Evolutionary conservation across 2,797 vertebrate species (phyloP).

Genomic region (Rhabdophis nuchalis): DNA sequence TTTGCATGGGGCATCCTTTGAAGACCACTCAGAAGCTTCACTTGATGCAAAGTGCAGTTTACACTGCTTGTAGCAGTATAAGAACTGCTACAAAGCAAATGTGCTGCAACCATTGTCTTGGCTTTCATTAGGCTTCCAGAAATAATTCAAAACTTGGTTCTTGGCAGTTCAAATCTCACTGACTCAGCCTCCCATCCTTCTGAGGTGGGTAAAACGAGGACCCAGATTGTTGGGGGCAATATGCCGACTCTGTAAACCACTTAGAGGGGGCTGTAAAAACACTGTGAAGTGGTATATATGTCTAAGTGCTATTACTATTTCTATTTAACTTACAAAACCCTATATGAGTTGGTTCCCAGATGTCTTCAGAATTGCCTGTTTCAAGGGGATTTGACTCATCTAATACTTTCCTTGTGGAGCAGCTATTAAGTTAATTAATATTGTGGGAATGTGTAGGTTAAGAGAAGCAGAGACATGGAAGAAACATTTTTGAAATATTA

Average conservation of each 20-base stretch:
- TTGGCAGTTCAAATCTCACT: too few relatives aligned
- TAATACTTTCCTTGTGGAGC: neutral
- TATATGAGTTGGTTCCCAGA: neutral
- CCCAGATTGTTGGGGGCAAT: too few relatives aligned
- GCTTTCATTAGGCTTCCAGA: neutral
- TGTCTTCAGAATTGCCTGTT: neutral
- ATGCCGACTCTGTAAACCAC: too few relatives aligned
- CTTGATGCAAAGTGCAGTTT: neutral
- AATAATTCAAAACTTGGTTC: neutral
- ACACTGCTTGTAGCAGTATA: neutral
- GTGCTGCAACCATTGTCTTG: neutral
- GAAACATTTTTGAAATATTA: neutral
- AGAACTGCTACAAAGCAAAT: neutral
- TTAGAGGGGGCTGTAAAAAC: too few relatives aligned
- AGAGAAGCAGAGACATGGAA: neutral
- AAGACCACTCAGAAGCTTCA: neutral
- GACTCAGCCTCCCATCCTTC: too few relatives aligned
- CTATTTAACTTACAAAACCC: neutral
- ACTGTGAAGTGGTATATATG: too few relatives aligned
- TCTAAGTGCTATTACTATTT: neutral
- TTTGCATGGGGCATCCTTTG: neutral
- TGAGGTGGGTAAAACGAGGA: too few relatives aligned
- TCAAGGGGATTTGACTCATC: neutral
- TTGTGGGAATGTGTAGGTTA: neutral
- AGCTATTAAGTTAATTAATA: neutral